phyloP scores from a whole-genome alignment of 64 coral and sea anemone genomes.

The Porites lutea region DNA sequence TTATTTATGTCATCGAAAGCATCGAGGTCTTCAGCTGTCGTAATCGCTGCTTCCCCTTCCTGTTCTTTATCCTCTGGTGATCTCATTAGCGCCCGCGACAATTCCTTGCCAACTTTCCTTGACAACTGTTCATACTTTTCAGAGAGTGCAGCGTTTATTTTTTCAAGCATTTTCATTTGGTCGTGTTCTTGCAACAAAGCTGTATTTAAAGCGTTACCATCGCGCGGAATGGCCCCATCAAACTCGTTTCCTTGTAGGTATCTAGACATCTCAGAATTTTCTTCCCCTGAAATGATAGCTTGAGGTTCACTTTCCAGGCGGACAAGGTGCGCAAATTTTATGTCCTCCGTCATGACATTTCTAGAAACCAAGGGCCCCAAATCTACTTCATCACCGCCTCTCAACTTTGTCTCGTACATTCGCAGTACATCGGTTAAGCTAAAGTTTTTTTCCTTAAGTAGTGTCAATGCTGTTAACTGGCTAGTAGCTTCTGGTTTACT shows the following conservation, averaged over 20 bases:
- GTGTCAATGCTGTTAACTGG: not conserved
- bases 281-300: not conserved
- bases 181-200: not conserved
- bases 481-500: not conserved
- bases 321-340: constrained; percentile 17
- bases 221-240: too few species aligned
- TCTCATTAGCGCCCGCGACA: constrained; percentile 16
- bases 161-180: not conserved
- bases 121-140: not conserved
- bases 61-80: constrained; percentile 28
- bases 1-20: constrained; percentile 6
- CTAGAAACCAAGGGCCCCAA: not conserved
- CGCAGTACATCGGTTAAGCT: constrained; percentile 7
- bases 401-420: constrained; percentile 9
- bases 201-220: not conserved
- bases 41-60: constrained; percentile 15
- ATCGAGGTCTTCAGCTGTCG: not conserved
- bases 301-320: not conserved
- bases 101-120: not conserved
- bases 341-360: not conserved
- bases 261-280: not conserved
- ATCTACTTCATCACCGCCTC: not conserved
- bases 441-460: not conserved
- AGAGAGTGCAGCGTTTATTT: not conserved
- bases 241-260: not conserved